These are phyloP conservation scores for Apantesis nais DNA, from an alignment of 2,888 invertebrate species.

Conservation along the genomic window DNA sequence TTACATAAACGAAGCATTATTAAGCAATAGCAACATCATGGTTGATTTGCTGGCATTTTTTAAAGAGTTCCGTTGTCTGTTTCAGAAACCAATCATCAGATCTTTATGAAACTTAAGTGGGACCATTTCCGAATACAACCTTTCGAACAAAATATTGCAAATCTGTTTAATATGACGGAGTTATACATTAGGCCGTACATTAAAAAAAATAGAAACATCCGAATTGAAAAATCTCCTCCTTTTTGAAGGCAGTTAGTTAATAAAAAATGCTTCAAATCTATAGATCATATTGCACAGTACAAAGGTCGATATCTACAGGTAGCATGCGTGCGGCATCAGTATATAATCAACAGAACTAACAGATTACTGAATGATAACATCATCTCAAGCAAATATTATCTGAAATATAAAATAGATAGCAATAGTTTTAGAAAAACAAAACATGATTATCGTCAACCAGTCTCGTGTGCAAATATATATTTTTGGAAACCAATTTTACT, in stretches of 20 bases:
- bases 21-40: no score
- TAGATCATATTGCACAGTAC: constrained; percentile 35
- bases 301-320: constrained; percentile 5
- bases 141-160: no score
- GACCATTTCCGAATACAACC: no score
- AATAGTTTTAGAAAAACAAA: constrained; percentile 33
- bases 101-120: no score
- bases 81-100: no score
- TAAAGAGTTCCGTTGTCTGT: no score
- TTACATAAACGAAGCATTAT: no score
- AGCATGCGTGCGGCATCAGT: constrained; percentile 17
- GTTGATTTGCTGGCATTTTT: no score
- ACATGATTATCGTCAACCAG: constrained; percentile 27
- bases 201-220: no score
- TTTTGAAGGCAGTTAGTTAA: not conserved
- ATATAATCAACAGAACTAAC: constrained; percentile 29
- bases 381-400: constrained; percentile 35
- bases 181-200: no score
- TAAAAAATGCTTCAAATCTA: not conserved
- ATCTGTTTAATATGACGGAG: no score
- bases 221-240: no score
- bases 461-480: not conserved
- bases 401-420: constrained; percentile 14
- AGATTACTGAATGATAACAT: constrained; percentile 33
- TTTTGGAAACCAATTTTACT: not conserved